Percentiles rank a stretch among this genome's conserved stretches.
phyloP scores from a whole-genome alignment of 2,888 invertebrate species.

The Ligdia adustata region DNA sequence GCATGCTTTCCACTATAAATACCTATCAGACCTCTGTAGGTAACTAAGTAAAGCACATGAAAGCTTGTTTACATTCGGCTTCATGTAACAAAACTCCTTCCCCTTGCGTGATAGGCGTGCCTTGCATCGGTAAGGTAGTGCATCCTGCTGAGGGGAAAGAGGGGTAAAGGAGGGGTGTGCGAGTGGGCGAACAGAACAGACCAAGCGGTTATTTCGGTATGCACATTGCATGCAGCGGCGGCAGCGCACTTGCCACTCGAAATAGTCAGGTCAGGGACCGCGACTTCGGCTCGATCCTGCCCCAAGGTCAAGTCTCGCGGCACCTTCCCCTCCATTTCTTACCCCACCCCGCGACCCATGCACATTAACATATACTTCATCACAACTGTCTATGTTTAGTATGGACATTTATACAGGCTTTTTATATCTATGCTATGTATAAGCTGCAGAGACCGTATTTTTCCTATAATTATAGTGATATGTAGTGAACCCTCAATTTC shows the following conservation, averaged over 20 bases:
- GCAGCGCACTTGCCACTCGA: constrained; percentile 81
- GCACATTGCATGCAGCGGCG: constrained; percentile 81
- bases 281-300: constrained; percentile 78
- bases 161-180: constrained; percentile 46
- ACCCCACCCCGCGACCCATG: constrained; percentile 43
- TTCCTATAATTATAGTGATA: neutral
- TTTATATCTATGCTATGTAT: neutral
- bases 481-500: no score
- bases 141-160: constrained; percentile 60
- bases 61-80: constrained; percentile 56
- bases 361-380: constrained; percentile 57
- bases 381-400: constrained; percentile 44
- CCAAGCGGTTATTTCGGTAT: constrained; percentile 82
- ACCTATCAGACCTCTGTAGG: no score
- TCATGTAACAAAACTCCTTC: constrained; percentile 57
- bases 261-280: constrained; percentile 84
- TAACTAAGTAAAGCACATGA: constrained; percentile 38
- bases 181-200: constrained; percentile 57
- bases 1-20: constrained; percentile 8
- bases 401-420: neutral
- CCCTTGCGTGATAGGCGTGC: constrained; percentile 64
- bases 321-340: constrained; percentile 38
- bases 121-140: constrained; percentile 62
- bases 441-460: neutral
- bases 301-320: constrained; percentile 80